phyloP scores from a whole-genome alignment of 2,888 invertebrate genomes.

The Resseliella maxima region DNA sequence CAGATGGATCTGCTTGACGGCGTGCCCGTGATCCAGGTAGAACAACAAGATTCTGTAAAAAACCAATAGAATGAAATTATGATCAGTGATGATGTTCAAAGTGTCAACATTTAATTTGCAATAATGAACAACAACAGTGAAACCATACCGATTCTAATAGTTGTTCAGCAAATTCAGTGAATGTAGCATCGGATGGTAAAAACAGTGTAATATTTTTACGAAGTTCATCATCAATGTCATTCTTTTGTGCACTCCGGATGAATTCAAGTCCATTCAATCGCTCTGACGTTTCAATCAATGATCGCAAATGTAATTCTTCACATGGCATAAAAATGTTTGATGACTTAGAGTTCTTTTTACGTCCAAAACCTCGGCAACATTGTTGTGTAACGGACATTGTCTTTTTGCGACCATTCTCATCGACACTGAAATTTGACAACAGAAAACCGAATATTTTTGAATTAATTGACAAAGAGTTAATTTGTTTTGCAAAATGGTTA shows the following conservation, averaged over 20 bases:
- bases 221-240: constrained; percentile 69
- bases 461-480: neutral
- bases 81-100: too few species aligned
- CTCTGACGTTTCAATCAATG: constrained; percentile 70
- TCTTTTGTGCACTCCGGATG: constrained; percentile 69
- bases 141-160: constrained; percentile 70
- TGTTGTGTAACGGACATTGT: constrained; percentile 74
- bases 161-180: constrained; percentile 70
- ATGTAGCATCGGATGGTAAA: constrained; percentile 73
- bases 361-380: constrained; percentile 76
- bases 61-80: constrained; percentile 51
- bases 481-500: neutral
- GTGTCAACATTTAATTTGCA: too few species aligned
- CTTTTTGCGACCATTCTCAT: constrained; percentile 72
- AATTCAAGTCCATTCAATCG: constrained; percentile 73
- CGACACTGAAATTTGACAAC: constrained; percentile 69
- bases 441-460: constrained; percentile 56
- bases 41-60: constrained; percentile 69
- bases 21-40: constrained; percentile 61
- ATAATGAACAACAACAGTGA: too few species aligned
- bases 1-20: constrained; percentile 60
- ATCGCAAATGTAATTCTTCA: constrained; percentile 71
- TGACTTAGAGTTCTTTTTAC: constrained; percentile 65
- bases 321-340: constrained; percentile 67
- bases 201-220: constrained; percentile 73